Evolutionary conservation across 2,113 vertebrate genomes (phyloP), one percentile per base, ranked within the genome.

Genomic region (Tamias sibiricus): DNA sequence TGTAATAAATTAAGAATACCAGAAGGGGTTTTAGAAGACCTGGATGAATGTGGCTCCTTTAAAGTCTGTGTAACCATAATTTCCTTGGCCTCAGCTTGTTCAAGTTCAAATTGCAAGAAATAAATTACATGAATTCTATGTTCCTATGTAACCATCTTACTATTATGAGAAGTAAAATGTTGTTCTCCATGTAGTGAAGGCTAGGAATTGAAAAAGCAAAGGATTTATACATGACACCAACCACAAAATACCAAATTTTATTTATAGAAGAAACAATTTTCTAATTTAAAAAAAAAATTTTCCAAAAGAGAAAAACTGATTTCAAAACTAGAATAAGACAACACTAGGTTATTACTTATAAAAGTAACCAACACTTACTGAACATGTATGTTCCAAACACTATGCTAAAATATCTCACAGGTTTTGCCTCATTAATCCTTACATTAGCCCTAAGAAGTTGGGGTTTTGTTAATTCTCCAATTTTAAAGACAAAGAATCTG

Each of bases 401-500:
- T 59, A 57, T 68, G 35, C 40, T 96, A 94, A 87, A 94, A 69
- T 66, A 57, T 75, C 32, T 95, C 80, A 84, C 6, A 88, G 19
- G 11, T 54, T 96, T 94, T 93, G 62, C 72, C 82, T 87, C 57
- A 90, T 87, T 93, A 91, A 93, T 88, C 19, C 16, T 77, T 32
- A 76, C 2, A 91, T 66, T 32, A 92, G 44, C 47, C 19, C 14
- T 93, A 74, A 40, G 37, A 92, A 24, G 57, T 42, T 89, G 35
- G 37, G 13, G 9, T 87, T 49, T 22, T 84, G 9, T 90, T 85
- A 87, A 85, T 71, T 92, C 16, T 90, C 74, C 19, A 80, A 47
- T 79, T 96, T 76, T 79, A 91, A 90, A 95, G 57, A 94, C 40
- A 35, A 92, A 72, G 64, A 95, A 81, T 84, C 24, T 91, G 76